Evolutionary conservation across 1,140 invertebrate genomes (phyloP).

Genomic region (Alviniconcha marisindica): DNA sequence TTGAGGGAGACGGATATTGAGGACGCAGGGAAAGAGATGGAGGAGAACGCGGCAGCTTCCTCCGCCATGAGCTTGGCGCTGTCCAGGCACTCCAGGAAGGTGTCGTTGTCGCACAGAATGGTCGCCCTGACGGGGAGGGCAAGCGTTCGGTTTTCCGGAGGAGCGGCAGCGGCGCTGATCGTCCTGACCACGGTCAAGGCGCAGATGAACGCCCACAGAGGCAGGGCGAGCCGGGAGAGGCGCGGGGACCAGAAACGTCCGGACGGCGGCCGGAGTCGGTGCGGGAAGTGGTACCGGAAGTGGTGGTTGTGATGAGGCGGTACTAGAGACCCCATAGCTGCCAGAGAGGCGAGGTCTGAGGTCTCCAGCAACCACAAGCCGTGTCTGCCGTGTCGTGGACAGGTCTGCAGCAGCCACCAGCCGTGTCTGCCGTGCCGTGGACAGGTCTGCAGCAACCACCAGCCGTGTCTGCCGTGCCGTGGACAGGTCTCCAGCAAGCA

Average conservation of each 20-base stretch:
- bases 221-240: not conserved
- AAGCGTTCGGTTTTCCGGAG: not conserved
- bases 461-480: no score
- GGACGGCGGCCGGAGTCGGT: not conserved
- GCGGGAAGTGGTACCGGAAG: slow-evolving; percentile 21
- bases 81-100: not conserved
- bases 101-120: not conserved
- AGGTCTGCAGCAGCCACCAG: no score
- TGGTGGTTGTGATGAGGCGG: not conserved
- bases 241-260: not conserved
- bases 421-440: no score
- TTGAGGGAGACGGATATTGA: not conserved
- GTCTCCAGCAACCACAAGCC: no score
- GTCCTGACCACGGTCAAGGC: not conserved
- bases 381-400: no score
- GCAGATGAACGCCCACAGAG: not conserved
- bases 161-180: no score
- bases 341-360: no score
- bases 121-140: not conserved
- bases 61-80: not conserved
- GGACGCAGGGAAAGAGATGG: not conserved
- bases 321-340: not conserved
- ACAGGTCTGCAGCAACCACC: no score
- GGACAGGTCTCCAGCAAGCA: no score
- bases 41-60: not conserved